Conservation (phyloP, 1,140 invertebrate genomes). For the Trachelipus rathkii region DNA sequence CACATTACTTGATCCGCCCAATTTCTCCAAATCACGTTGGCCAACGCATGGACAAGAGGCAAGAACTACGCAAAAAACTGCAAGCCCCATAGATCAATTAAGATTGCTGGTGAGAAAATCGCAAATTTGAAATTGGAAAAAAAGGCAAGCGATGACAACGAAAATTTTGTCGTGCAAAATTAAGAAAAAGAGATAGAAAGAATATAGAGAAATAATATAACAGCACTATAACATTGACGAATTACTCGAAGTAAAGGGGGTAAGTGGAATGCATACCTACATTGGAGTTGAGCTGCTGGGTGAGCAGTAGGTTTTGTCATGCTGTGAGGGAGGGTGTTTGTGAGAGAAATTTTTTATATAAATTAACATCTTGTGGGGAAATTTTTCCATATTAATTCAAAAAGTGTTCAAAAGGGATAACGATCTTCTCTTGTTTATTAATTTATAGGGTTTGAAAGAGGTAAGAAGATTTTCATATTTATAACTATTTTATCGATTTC, state of each 20-base stretch:
- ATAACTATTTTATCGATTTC: too few species aligned
- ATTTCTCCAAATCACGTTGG: not conserved
- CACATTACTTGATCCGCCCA: not conserved
- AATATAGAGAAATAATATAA: constrained; percentile 67
- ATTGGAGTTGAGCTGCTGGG: not conserved
- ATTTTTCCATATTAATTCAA: too few species aligned
- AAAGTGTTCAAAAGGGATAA: too few species aligned
- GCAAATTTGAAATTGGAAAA: constrained; percentile 85
- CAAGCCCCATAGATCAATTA: constrained; percentile 76
- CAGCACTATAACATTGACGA: constrained; percentile 65
- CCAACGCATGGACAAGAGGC: constrained; percentile 70
- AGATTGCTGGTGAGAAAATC: constrained; percentile 79
- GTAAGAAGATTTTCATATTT: too few species aligned
- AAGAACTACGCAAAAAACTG: constrained; percentile 86
- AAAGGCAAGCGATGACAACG: constrained; percentile 83
- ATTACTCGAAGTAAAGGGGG: constrained; percentile 73
- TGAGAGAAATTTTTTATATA: too few species aligned
- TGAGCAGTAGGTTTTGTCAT: not conserved
- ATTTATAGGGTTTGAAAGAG: too few species aligned
- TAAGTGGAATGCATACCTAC: constrained; percentile 50
- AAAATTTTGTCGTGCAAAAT: constrained; percentile 82
- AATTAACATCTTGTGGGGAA: too few species aligned
- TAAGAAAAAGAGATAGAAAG: constrained; percentile 84
- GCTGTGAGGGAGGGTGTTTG: not conserved
- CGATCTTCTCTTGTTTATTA: too few species aligned